Evolutionary conservation across 2,797 vertebrate species (phyloP).

Genomic region (Takifugu rubripes): DNA sequence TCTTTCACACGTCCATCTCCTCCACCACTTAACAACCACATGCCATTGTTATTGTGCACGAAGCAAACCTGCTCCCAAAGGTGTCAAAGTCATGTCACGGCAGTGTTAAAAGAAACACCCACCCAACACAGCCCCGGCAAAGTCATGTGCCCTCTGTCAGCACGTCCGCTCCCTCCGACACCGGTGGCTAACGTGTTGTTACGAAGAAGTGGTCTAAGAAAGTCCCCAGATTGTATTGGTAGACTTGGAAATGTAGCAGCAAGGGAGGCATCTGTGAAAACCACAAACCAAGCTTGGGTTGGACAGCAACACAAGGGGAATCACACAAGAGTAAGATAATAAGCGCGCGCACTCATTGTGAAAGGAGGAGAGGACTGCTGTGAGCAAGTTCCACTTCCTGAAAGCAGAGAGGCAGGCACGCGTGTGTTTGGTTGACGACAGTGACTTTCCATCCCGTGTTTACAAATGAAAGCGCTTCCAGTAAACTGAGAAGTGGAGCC

Average conservation of each 20-base stretch:
- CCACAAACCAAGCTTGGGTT: slow-evolving; percentile 61
- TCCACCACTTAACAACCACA: slow-evolving; percentile 43
- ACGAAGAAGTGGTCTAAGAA: slow-evolving; percentile 70
- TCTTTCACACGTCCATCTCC: slow-evolving; percentile 35
- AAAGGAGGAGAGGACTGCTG: slow-evolving; percentile 64
- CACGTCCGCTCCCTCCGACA: no score
- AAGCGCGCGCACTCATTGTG: slow-evolving; percentile 71
- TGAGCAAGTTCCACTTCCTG: slow-evolving; percentile 68
- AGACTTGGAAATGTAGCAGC: slow-evolving; percentile 66
- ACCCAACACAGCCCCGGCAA: slow-evolving; percentile 17
- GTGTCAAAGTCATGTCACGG: slow-evolving; percentile 31
- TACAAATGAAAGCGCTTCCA: slow-evolving; percentile 69
- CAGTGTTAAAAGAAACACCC: slow-evolving; percentile 20
- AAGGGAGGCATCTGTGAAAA: slow-evolving; percentile 56
- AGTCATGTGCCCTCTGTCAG: neutral
- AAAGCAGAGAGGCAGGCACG: slow-evolving; percentile 37
- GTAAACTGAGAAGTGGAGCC: slow-evolving; percentile 62
- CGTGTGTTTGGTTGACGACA: slow-evolving; percentile 30
- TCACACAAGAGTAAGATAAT: slow-evolving; percentile 68
- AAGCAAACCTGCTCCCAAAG: slow-evolving; percentile 55
- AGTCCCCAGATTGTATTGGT: slow-evolving; percentile 78
- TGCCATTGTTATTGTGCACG: slow-evolving; percentile 38
- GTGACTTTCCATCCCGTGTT: slow-evolving; percentile 58
- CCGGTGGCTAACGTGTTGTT: neutral
- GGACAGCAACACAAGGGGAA: slow-evolving; percentile 66